Percentiles rank a stretch among this genome's conserved stretches.
phyloP scores from a whole-genome alignment of 2,797 vertebrate species.

The Lepus townsendii region DNA sequence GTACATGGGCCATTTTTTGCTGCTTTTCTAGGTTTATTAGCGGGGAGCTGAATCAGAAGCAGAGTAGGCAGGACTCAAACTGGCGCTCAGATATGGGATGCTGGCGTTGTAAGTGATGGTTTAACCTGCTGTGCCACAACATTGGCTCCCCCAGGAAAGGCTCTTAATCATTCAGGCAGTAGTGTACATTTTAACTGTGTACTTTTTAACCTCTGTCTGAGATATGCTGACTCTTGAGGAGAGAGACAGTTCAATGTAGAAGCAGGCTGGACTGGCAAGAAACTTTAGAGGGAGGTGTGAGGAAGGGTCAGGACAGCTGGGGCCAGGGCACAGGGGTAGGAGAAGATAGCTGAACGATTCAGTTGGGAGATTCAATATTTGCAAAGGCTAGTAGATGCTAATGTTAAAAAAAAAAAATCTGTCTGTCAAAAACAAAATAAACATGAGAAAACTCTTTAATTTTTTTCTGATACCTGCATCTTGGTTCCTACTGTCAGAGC shows the following conservation, averaged over 20 bases:
- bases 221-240: background rate
- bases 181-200: background rate
- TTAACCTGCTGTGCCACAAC: too few species aligned
- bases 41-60: too few species aligned
- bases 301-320: background rate
- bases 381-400: background rate
- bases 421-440: background rate
- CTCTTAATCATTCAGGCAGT: constrained; percentile 9
- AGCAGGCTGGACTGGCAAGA: background rate
- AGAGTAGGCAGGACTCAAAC: too few species aligned
- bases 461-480: background rate
- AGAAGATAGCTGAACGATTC: background rate
- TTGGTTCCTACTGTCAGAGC: background rate
- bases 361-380: background rate
- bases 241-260: background rate
- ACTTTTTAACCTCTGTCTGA: background rate
- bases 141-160: background rate
- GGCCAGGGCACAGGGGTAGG: background rate
- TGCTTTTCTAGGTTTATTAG: too few species aligned
- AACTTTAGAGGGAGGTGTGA: background rate
- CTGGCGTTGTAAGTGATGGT: too few species aligned
- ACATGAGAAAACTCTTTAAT: background rate
- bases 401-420: background rate
- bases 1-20: too few species aligned
- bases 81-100: too few species aligned